Conservation (phyloP, 2,888 invertebrate genomes). For the Cyclophora albipunctata region DNA sequence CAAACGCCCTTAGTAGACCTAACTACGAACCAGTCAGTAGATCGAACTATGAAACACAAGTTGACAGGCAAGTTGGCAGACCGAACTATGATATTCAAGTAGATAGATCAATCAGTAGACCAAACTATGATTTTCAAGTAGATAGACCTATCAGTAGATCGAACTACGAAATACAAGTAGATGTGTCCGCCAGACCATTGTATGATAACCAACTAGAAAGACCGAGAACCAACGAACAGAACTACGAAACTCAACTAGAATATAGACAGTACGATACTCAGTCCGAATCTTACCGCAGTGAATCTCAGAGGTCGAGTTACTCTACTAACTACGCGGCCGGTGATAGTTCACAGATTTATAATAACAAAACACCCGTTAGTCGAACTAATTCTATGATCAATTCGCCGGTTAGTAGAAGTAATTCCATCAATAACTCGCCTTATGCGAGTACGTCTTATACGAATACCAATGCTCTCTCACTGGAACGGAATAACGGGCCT, state of each 20-base stretch:
- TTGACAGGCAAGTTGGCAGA: conserved; percentile 6
- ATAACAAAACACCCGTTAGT: conserved; percentile 35
- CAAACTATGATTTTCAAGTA: conserved; percentile 3
- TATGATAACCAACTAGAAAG: conserved; percentile 27
- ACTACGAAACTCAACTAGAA: conserved; percentile 9
- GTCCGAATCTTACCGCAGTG: conserved; percentile 21
- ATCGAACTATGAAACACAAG: conserved; percentile 8
- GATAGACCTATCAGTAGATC: conserved; percentile 4
- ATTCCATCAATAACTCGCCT: conserved; percentile 24
- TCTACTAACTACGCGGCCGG: conserved; percentile 26
- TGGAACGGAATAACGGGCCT: conserved; percentile 32
- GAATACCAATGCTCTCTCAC: conserved; percentile 36
- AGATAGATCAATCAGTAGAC: not conserved
- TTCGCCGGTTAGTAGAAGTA: conserved; percentile 29
- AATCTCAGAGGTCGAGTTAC: conserved; percentile 43
- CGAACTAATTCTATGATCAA: conserved; percentile 31
- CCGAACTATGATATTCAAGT: conserved; percentile 8
- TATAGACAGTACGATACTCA: too few relatives aligned
- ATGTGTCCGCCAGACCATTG: conserved; percentile 15
- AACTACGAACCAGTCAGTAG: conserved; percentile 15
- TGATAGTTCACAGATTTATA: conserved; percentile 31
- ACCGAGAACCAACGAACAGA: conserved; percentile 7
- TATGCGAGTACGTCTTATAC: conserved; percentile 30
- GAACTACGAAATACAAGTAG: conserved; percentile 9
- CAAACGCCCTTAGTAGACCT: conserved; percentile 26